A percentile compares a stretch with the other conserved stretches of the same genome.
Evolutionary conservation across 2,888 invertebrate genomes (phyloP).

Genomic region (Onchidella celtica): DNA sequence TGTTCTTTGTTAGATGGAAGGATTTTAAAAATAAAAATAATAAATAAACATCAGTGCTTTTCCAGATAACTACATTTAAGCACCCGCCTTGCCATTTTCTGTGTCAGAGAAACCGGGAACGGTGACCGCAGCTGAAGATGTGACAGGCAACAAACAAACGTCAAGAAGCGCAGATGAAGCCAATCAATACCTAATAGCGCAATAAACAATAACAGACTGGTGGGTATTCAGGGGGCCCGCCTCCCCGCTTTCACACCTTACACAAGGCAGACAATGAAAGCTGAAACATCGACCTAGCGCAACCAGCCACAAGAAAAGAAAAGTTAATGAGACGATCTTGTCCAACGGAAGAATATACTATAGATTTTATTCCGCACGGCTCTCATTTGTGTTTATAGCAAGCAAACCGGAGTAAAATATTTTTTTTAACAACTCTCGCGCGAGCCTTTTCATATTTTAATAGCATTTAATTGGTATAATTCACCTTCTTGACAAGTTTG

Average conservation of each 20-base stretch:
- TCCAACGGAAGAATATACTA: not conserved
- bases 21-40: too few relatives aligned
- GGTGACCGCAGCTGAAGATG: not conserved
- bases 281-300: not conserved
- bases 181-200: not conserved
- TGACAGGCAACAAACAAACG: not conserved
- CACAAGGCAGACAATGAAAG: not conserved
- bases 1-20: too few relatives aligned
- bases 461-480: constrained; percentile 24
- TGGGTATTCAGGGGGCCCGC: not conserved
- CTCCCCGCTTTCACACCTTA: not conserved
- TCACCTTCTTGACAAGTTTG: not conserved
- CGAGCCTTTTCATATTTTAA: not conserved
- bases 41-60: too few relatives aligned
- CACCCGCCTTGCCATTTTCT: too few relatives aligned
- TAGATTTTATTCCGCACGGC: not conserved
- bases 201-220: not conserved
- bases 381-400: not conserved
- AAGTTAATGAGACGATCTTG: not conserved
- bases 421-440: too few relatives aligned
- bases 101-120: too few relatives aligned
- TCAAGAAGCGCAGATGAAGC: not conserved
- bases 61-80: too few relatives aligned
- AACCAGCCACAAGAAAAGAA: not conserved
- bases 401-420: not conserved